Evolutionary conservation across 2,888 invertebrate species (phyloP).

Genomic region (Drosophila anceps): DNA sequence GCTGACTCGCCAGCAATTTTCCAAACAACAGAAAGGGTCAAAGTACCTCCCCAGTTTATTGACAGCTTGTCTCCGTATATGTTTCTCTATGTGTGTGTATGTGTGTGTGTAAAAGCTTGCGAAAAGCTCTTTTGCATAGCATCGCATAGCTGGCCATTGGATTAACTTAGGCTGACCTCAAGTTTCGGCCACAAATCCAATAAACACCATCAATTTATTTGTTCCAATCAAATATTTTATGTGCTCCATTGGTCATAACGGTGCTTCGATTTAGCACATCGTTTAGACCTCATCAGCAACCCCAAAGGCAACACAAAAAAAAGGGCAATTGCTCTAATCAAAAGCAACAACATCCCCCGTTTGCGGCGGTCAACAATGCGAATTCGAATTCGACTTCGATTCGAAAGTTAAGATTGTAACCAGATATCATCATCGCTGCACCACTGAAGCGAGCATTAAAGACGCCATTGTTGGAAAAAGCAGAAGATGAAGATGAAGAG

Average conservation of each 20-base stretch:
- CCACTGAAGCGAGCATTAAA: constrained; percentile 16
- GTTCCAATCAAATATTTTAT: constrained; percentile 46
- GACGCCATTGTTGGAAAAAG: constrained; percentile 47
- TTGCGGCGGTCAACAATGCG: constrained; percentile 45
- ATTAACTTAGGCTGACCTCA: constrained; percentile 16
- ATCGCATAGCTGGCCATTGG: constrained; percentile 6
- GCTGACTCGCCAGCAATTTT: constrained; percentile 49
- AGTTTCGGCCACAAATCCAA: constrained; percentile 37
- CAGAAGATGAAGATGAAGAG: background rate
- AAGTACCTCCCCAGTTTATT: constrained; percentile 18
- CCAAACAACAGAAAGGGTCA: constrained; percentile 51
- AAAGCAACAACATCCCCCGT: constrained; percentile 50
- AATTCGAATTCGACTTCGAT: constrained; percentile 48
- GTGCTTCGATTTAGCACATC: constrained; percentile 63
- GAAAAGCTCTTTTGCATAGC: constrained; percentile 15
- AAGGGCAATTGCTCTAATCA: constrained; percentile 44
- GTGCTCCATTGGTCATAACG: constrained; percentile 52
- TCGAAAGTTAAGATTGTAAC: constrained; percentile 51
- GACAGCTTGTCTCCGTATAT: constrained; percentile 10
- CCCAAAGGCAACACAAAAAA: constrained; percentile 29
- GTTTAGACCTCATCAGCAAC: constrained; percentile 63
- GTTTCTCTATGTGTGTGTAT: background rate
- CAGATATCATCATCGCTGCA: constrained; percentile 37
- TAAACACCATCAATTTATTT: constrained; percentile 26
- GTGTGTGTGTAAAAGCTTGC: constrained; percentile 7